Evolutionary conservation across 2,113 vertebrate species (phyloP).

Genomic region (Cryptomyrus ogoouensis): DNA sequence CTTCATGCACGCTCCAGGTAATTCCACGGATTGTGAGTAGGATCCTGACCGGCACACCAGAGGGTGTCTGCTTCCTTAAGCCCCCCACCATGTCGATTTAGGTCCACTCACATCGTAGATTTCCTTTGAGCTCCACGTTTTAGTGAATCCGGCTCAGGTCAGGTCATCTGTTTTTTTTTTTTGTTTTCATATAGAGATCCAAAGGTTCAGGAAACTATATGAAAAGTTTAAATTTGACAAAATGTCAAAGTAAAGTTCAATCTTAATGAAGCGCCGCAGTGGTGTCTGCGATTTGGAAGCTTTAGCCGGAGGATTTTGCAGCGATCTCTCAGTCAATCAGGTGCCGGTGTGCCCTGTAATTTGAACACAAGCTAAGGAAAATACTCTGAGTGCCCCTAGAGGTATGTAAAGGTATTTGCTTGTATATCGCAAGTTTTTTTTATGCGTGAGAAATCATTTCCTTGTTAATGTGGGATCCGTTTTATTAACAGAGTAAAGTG

Average conservation of each 20-base stretch:
- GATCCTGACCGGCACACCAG: background rate
- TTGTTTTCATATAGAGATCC: background rate
- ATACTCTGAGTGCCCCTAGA: constrained; percentile 23
- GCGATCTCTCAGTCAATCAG: background rate
- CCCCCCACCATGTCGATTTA: background rate
- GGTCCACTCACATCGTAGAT: background rate
- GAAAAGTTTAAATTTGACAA: background rate
- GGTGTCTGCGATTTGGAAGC: background rate
- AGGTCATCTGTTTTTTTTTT: background rate
- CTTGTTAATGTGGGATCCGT: constrained; percentile 11
- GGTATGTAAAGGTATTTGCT: background rate
- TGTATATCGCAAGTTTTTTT: constrained; percentile 9
- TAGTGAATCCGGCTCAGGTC: background rate
- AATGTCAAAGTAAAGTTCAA: background rate
- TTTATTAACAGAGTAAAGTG: background rate
- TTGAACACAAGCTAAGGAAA: constrained; percentile 12
- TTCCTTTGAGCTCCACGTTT: background rate
- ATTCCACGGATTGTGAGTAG: background rate
- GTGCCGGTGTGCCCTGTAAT: background rate
- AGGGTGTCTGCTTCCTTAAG: background rate
- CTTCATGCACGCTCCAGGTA: background rate
- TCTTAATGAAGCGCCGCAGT: background rate
- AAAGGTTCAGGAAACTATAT: background rate
- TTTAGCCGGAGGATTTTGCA: background rate
- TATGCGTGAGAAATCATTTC: constrained; percentile 21